These are phyloP conservation scores for Seira musarum DNA, from an alignment of 2,888 invertebrate genomes.

Conservation along the genomic window DNA sequence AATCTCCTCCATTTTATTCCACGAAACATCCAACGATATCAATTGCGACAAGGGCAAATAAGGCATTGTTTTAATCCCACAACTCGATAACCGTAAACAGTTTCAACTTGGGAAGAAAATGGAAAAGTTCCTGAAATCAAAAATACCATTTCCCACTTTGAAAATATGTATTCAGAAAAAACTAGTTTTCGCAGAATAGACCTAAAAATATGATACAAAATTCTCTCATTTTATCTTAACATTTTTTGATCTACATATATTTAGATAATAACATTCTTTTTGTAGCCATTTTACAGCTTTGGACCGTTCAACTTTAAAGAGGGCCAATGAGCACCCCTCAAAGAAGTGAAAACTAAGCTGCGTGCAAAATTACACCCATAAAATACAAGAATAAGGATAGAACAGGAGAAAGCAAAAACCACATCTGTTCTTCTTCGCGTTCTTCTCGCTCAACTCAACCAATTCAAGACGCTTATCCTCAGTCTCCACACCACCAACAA, in stretches of 20 bases:
- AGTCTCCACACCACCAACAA: no score
- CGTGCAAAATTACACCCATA: slow-evolving; percentile 21
- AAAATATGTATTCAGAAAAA: neutral
- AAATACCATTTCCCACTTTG: slow-evolving; percentile 24
- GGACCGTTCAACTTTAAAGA: slow-evolving; percentile 18
- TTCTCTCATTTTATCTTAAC: no score
- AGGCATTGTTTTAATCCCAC: slow-evolving; percentile 84
- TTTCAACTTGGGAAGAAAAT: slow-evolving; percentile 87
- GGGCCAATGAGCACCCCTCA: slow-evolving; percentile 22
- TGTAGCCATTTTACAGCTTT: slow-evolving; percentile 25
- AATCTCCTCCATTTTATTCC: slow-evolving; percentile 82
- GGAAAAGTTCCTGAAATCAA: slow-evolving; percentile 79
- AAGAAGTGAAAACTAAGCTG: slow-evolving; percentile 22
- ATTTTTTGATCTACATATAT: no score
- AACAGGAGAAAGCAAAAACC: neutral
- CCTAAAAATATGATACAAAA: no score
- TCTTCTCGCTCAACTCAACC: no score
- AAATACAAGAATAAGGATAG: neutral
- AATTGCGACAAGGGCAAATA: slow-evolving; percentile 83
- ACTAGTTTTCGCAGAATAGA: no score
- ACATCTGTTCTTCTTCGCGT: slow-evolving; percentile 2
- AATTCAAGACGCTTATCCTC: no score
- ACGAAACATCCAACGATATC: slow-evolving; percentile 84
- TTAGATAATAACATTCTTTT: no score
- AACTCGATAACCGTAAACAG: slow-evolving; percentile 83